phyloP scores from a whole-genome alignment of 2,888 invertebrate genomes.

The Megamerina dolium region DNA sequence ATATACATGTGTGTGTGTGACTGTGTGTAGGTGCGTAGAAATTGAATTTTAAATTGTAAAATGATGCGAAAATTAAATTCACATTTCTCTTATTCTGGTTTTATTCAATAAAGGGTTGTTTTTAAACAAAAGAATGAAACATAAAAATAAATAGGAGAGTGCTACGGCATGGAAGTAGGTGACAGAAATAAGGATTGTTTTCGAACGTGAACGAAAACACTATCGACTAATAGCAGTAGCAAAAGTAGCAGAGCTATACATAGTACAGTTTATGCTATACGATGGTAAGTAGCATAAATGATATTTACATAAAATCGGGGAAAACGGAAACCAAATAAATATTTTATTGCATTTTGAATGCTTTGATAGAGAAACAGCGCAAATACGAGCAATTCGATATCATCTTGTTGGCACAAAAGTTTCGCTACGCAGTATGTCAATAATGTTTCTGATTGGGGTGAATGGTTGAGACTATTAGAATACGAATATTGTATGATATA shows the following conservation, averaged over 20 bases:
- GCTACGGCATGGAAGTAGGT: too few species aligned
- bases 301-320: constrained; percentile 4
- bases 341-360: background rate
- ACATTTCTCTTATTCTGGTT: background rate
- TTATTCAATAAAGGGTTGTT: background rate
- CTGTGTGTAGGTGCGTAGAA: background rate
- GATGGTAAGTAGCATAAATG: too few species aligned
- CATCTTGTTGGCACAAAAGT: background rate
- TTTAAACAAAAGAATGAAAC: background rate
- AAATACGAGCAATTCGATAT: background rate
- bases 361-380: background rate
- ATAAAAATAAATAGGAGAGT: background rate
- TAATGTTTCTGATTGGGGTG: background rate
- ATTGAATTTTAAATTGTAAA: background rate
- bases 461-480: too few species aligned
- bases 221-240: too few species aligned
- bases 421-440: background rate
- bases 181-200: too few species aligned
- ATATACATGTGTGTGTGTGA: background rate
- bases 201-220: too few species aligned
- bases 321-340: constrained; percentile 4
- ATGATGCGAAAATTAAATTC: background rate
- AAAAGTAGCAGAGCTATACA: too few species aligned
- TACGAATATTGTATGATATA: too few species aligned
- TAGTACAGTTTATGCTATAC: too few species aligned